Evolutionary conservation across 1,140 invertebrate genomes (phyloP).

Genomic region (Polypedilum pembai): DNA sequence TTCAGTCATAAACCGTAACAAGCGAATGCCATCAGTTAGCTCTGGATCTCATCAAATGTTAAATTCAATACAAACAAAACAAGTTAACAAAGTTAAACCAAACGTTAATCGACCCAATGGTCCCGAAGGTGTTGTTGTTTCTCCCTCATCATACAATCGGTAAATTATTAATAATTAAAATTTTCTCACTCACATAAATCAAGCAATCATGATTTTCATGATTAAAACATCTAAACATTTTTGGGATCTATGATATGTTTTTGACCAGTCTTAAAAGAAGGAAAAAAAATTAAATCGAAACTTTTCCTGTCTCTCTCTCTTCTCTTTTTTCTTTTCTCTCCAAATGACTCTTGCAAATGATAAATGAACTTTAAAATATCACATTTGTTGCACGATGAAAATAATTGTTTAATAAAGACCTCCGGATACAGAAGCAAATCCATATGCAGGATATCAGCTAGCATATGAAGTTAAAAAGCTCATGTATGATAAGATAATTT

Average conservation of each 20-base stretch:
- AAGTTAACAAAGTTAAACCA: conserved; percentile 80
- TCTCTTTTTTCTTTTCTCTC: conserved; percentile 10
- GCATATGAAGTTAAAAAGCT: conserved; percentile 99
- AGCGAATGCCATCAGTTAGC: conserved; percentile 59
- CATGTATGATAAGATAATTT: conserved; percentile 64
- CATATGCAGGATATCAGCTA: conserved; percentile 92
- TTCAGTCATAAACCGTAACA: conserved; percentile 63
- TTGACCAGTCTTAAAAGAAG: conserved; percentile 18
- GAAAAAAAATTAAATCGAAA: conserved; percentile 24
- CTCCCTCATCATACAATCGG: conserved; percentile 45
- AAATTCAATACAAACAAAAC: conserved; percentile 63
- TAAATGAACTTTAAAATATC: conserved; percentile 7
- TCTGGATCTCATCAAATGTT: conserved; percentile 54
- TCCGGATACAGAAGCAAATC: conserved; percentile 73
- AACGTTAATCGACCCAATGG: conserved; percentile 60
- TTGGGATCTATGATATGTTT: conserved; percentile 28
- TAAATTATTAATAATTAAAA: conserved; percentile 36
- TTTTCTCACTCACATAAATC: neutral
- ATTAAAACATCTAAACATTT: neutral
- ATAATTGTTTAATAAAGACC: conserved; percentile 55
- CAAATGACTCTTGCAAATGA: neutral
- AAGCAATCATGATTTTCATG: no score
- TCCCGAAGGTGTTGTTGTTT: conserved; percentile 51
- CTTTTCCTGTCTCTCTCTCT: conserved; percentile 22
- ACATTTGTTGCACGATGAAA: no score